phyloP scores from a whole-genome alignment of 1,140 invertebrate genomes.

The Danaus melanippus region DNA sequence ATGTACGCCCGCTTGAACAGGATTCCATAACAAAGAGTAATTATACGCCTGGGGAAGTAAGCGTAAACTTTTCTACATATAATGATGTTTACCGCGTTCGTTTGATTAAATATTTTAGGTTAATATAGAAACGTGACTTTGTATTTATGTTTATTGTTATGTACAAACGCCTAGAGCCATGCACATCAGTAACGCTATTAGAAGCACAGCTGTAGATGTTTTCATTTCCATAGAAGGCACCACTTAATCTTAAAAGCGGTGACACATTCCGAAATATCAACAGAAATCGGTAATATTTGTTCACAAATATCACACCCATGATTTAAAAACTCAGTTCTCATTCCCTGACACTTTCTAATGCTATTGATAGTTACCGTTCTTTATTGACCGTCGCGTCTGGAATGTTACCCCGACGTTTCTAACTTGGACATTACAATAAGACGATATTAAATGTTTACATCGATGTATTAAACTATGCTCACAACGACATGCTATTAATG shows the following conservation, averaged over 20 bases:
- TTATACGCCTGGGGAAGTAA: conserved; percentile 25
- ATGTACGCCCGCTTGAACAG: conserved; percentile 20
- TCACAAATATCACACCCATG: conserved; percentile 8
- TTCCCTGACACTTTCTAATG: conserved; percentile 20
- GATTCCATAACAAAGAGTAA: conserved; percentile 29
- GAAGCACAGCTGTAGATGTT: too few relatives aligned
- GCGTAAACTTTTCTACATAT: conserved; percentile 18
- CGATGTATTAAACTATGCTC: conserved; percentile 8
- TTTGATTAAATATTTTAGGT: conserved; percentile 5
- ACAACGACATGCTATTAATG: too few relatives aligned
- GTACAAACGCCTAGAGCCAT: too few relatives aligned
- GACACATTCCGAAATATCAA: too few relatives aligned
- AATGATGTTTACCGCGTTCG: conserved; percentile 12
- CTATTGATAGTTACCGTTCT: conserved; percentile 19
- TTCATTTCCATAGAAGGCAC: too few relatives aligned
- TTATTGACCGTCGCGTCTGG: conserved; percentile 20
- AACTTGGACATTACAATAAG: conserved; percentile 21
- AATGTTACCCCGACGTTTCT: conserved; percentile 20
- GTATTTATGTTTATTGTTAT: too few relatives aligned
- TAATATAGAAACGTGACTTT: too few relatives aligned
- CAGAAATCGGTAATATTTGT: too few relatives aligned
- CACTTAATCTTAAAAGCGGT: too few relatives aligned
- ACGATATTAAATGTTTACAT: conserved; percentile 19
- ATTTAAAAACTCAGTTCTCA: conserved; percentile 8
- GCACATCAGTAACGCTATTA: too few relatives aligned